These are phyloP conservation scores for Microtus richardsoni DNA, from an alignment of 2,113 vertebrate species.

Conservation along the genomic window DNA sequence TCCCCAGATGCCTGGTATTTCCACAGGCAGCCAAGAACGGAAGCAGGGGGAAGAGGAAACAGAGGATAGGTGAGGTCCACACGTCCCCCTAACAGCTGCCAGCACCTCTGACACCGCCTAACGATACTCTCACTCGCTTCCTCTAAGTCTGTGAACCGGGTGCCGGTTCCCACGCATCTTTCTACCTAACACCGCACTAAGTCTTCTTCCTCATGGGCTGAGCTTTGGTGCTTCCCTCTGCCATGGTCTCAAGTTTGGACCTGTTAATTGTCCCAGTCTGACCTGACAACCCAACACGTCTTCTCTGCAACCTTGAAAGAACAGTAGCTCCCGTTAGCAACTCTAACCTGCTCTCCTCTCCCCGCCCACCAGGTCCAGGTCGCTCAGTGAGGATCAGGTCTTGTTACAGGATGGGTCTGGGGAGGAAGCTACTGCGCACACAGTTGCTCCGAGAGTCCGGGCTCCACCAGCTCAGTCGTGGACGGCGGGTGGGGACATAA, in stretches of 20 bases:
- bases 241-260: neutral
- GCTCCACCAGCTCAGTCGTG: constrained; percentile 33
- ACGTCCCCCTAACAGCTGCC: neutral
- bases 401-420: constrained; percentile 16
- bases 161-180: neutral
- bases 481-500: constrained; percentile 37
- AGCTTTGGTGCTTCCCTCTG: neutral
- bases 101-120: neutral
- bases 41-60: constrained; percentile 60
- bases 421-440: neutral
- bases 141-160: neutral
- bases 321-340: neutral
- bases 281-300: neutral
- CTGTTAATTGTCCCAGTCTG: neutral
- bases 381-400: constrained; percentile 56
- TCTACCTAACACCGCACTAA: neutral
- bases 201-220: constrained; percentile 12
- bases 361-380: constrained; percentile 71
- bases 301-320: neutral
- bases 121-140: neutral
- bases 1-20: constrained; percentile 69
- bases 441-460: constrained; percentile 1
- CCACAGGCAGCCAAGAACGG: constrained; percentile 68
- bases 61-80: constrained; percentile 75
- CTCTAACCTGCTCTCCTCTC: constrained; percentile 21